A percentile compares a stretch with the other conserved stretches of the same genome.
Conservation (phyloP, 2,113 vertebrate species). For the Amphiprion percula region DNA sequence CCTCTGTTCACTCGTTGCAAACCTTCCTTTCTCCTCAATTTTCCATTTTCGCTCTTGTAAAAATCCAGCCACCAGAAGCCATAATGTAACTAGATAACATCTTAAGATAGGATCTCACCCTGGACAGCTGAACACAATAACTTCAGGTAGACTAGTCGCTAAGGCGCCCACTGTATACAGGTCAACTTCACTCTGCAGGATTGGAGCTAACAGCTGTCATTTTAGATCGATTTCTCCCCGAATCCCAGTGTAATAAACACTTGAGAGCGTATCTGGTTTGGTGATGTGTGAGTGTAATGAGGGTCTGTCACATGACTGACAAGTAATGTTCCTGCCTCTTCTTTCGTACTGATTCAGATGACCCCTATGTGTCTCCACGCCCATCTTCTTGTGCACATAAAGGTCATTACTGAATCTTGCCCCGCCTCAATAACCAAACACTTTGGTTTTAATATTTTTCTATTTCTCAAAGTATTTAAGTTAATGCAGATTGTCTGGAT, state of each 20-base stretch:
- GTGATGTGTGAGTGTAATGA: constrained; percentile 76
- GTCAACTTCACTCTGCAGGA: constrained; percentile 64
- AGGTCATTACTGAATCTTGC: not conserved
- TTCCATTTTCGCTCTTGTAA: not conserved
- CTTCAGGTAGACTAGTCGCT: constrained; percentile 49
- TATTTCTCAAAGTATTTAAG: not conserved
- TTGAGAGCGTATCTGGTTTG: constrained; percentile 68
- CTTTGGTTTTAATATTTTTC: not conserved
- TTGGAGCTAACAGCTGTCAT: constrained; percentile 78
- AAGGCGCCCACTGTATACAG: constrained; percentile 38
- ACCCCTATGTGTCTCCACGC: constrained; percentile 28
- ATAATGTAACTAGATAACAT: constrained; percentile 43
- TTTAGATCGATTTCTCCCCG: constrained; percentile 76
- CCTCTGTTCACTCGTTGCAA: not conserved
- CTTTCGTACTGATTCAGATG: constrained; percentile 56
- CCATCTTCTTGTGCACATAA: constrained; percentile 22
- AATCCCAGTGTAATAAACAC: constrained; percentile 79
- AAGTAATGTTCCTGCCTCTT: constrained; percentile 57
- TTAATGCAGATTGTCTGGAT: not conserved
- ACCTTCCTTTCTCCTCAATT: not conserved
- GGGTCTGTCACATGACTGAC: constrained; percentile 77
- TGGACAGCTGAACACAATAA: constrained; percentile 47
- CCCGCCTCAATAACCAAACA: not conserved
- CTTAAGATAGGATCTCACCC: constrained; percentile 32
- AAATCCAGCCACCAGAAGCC: constrained; percentile 17